Conservation (phyloP, 1,140 invertebrate species). For the Cydia strobilella region DNA sequence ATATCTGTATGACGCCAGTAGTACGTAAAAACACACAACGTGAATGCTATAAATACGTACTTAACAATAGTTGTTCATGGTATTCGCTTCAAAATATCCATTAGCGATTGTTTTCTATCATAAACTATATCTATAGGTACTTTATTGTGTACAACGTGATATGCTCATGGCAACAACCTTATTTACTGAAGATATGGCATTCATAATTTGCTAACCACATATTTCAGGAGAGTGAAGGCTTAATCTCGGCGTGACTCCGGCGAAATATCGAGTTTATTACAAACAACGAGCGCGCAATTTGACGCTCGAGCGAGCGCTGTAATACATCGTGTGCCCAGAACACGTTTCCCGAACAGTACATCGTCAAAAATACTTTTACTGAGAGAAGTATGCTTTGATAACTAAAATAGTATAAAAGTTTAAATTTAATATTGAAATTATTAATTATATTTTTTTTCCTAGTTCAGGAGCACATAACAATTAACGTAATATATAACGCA, state of each 20-base stretch:
- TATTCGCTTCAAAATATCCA: too few species aligned
- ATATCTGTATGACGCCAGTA: too few species aligned
- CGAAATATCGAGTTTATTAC: constrained; percentile 32
- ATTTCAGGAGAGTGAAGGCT: constrained; percentile 17
- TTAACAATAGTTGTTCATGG: too few species aligned
- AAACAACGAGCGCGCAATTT: constrained; percentile 32
- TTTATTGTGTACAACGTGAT: neutral
- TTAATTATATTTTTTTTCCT: too few species aligned
- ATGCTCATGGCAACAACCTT: neutral
- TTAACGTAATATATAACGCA: too few species aligned
- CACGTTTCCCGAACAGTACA: neutral
- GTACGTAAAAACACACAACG: too few species aligned
- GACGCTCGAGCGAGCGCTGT: constrained; percentile 29
- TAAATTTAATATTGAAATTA: too few species aligned
- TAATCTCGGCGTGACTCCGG: constrained; percentile 22
- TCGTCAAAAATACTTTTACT: too few species aligned
- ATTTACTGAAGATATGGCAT: constrained; percentile 5
- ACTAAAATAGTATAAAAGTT: too few species aligned
- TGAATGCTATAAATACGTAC: too few species aligned
- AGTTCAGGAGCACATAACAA: too few species aligned
- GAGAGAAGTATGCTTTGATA: too few species aligned
- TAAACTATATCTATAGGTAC: neutral
- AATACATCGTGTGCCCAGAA: constrained; percentile 6
- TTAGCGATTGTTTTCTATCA: neutral
- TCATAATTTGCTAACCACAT: constrained; percentile 14